These are phyloP conservation scores for Drosophila grimshawi DNA, from an alignment of 1,140 invertebrate species.

Conservation along the genomic window DNA sequence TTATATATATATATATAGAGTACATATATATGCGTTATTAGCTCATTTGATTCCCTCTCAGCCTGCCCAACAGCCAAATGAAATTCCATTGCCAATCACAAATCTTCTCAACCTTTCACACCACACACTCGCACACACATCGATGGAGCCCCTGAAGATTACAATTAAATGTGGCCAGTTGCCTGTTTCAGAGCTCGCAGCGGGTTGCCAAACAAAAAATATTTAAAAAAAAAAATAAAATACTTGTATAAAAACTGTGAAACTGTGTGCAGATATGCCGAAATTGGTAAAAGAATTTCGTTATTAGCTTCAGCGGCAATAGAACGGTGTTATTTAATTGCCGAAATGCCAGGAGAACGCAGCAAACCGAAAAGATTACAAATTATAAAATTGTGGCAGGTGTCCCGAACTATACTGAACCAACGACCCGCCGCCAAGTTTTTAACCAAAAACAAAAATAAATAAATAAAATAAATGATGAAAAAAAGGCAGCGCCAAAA, in stretches of 20 bases:
- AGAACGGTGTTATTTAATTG: conserved; percentile 52
- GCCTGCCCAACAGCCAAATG: conserved; percentile 2
- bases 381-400: conserved; percentile 44
- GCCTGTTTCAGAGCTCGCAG: conserved; percentile 43
- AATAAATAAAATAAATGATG: no score
- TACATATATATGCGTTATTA: background rate
- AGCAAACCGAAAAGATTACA: conserved; percentile 17
- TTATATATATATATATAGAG: background rate
- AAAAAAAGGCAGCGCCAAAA: conserved; percentile 1
- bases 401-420: conserved; percentile 20
- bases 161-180: conserved; percentile 68
- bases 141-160: conserved; percentile 66
- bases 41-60: background rate
- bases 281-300: conserved; percentile 35
- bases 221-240: conserved; percentile 26
- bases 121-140: conserved; percentile 11
- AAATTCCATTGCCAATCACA: conserved; percentile 33
- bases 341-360: conserved; percentile 19
- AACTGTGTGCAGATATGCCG: conserved; percentile 39
- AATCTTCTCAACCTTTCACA: conserved; percentile 66
- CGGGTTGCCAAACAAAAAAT: conserved; percentile 42
- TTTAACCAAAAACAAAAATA: background rate
- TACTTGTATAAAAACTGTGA: conserved; percentile 32
- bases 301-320: conserved; percentile 14
- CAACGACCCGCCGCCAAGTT: conserved; percentile 22